These are phyloP conservation scores for Falco punctatus DNA, from an alignment of 2,113 vertebrate genomes.

Conservation along the genomic window DNA sequence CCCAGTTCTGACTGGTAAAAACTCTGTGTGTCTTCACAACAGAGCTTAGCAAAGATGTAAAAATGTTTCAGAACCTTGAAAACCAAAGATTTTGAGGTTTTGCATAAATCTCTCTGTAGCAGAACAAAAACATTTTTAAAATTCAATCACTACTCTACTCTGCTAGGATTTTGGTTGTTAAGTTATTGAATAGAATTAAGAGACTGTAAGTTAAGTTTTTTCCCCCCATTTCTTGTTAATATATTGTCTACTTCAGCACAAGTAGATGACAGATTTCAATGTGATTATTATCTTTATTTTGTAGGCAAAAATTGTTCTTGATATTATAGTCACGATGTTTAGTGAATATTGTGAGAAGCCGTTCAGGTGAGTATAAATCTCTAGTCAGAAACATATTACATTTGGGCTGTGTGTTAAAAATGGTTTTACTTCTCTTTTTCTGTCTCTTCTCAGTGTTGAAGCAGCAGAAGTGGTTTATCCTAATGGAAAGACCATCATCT, in stretches of 20 bases:
- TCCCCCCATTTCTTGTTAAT: neutral
- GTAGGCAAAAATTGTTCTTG: conserved; percentile 94
- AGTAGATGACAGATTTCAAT: neutral
- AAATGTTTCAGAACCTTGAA: neutral
- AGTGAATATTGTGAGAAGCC: conserved; percentile 92
- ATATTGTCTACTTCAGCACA: neutral
- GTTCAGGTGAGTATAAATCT: conserved; percentile 87
- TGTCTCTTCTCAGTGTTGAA: conserved; percentile 82
- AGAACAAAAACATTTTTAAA: neutral
- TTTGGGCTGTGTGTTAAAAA: neutral
- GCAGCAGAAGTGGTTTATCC: conserved; percentile 88
- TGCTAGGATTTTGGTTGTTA: neutral
- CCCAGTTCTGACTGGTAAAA: neutral
- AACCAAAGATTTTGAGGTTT: neutral
- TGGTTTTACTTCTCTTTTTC: neutral
- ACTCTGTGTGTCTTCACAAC: neutral
- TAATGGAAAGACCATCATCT: conserved; percentile 84
- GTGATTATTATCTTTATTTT: conserved; percentile 40
- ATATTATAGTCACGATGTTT: conserved; percentile 95
- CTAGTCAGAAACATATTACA: neutral
- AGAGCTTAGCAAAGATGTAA: neutral
- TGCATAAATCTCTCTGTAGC: neutral
- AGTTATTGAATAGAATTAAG: neutral
- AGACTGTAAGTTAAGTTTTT: neutral
- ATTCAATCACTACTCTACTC: neutral